Base-by-base conservation (phyloP, 2,797 vertebrate species). In the Garrulus glandarius region DNA sequence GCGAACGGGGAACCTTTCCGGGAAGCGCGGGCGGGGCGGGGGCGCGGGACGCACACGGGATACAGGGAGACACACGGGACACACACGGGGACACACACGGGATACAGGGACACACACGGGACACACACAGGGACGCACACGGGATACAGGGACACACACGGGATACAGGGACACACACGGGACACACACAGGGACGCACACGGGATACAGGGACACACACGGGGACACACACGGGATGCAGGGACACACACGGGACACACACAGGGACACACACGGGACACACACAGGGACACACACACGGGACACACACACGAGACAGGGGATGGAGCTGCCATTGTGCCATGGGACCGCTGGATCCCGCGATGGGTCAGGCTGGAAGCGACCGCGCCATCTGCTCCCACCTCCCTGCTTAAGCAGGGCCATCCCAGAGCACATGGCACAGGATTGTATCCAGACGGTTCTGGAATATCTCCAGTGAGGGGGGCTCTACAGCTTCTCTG, bases 1-100 rank as follows among this genome's bases (percentile, higher is more conserved):
- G 87, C 43, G 84, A 95, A 63, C 47, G 59, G 77, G 81, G 57
- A 92, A 64, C 83, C 39, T 65, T 84, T 94, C 92, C 89, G 95
- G 92, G 26, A 29, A 16, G 50, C 2, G n/a, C 18, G 23, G 49
- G 43, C 29, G 41, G 47, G 65, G 47, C 8, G 20, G 36, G 50
- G 50, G 13, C 11, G 61, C 22, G 60, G 61, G 17, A 11, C 15
- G 29, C 29, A 11, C 15, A 11, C 37, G 37, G 20, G 39, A n/a
- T 5, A 3, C 3, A 3, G 21, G 32, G 53, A 13, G 15, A 39
- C 37, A 15, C 15, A 15, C 15, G 39, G 39, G 39, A 37, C 9
- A 39, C 37, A 39, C 36, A 52, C 16, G 7, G 16, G 29, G 60
- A 4, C 13, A 41, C 18, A 27, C 41, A 43, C 17, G 27, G 37